phyloP scores from a whole-genome alignment of 2,113 vertebrate genomes.

The Xiphophorus maculatus region DNA sequence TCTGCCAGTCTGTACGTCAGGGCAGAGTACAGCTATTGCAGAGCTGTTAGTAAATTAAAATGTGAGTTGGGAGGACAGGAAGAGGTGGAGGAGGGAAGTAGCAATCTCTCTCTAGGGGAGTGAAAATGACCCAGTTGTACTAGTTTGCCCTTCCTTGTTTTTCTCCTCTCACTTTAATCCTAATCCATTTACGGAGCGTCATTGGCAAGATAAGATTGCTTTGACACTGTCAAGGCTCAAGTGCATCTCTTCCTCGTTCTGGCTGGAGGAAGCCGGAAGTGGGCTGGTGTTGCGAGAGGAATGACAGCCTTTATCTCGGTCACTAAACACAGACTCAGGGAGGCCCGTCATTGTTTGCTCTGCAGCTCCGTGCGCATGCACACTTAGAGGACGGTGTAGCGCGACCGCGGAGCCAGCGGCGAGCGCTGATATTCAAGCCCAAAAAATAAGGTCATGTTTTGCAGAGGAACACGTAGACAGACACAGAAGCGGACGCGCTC shows the following conservation, averaged over 20 bases:
- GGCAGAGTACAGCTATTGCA: constrained; percentile 42
- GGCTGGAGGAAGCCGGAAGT: constrained; percentile 51
- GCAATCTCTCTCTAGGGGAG: constrained; percentile 8
- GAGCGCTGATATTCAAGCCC: constrained; percentile 14
- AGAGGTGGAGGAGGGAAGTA: constrained; percentile 9
- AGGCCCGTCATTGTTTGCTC: constrained; percentile 63
- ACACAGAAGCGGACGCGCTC: constrained; percentile 8
- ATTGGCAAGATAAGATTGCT: constrained; percentile 56
- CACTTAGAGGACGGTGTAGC: constrained; percentile 38
- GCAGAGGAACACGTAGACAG: constrained; percentile 12
- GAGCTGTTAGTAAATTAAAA: constrained; percentile 61
- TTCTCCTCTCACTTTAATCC: constrained; percentile 34
- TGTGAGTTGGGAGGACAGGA: constrained; percentile 32
- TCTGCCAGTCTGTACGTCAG: constrained; percentile 58
- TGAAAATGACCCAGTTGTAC: constrained; percentile 31
- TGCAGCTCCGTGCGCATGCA: constrained; percentile 18
- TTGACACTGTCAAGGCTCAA: constrained; percentile 62
- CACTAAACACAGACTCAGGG: constrained; percentile 68
- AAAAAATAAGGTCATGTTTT: constrained; percentile 22
- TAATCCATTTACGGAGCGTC: constrained; percentile 64
- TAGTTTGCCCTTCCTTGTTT: constrained; percentile 37
- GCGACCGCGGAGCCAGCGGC: constrained; percentile 19
- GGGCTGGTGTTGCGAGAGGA: constrained; percentile 56
- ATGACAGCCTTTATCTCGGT: constrained; percentile 65
- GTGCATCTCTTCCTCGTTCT: constrained; percentile 50